A percentile compares a stretch with the other conserved stretches of the same genome.
These are phyloP conservation scores for Acleris laterana DNA, from an alignment of 2,888 invertebrate genomes.

Conservation along the genomic window DNA sequence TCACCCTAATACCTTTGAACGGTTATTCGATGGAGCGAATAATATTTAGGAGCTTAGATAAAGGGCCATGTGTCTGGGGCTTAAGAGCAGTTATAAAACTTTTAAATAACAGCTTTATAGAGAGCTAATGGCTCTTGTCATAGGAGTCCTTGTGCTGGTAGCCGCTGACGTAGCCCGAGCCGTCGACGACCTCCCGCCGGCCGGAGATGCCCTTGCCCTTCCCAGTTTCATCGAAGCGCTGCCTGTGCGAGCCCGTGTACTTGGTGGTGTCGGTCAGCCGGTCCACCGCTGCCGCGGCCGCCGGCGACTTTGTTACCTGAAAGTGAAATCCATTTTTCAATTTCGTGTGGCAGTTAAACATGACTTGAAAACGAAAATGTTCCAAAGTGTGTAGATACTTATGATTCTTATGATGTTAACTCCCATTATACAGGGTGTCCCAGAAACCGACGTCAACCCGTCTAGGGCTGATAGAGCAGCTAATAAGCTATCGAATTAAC, in stretches of 20 bases:
- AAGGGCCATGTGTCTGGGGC: too few relatives aligned
- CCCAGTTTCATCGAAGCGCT: constrained; percentile 92
- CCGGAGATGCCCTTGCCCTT: constrained; percentile 95
- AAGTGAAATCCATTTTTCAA: constrained; percentile 31
- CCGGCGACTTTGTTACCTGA: constrained; percentile 74
- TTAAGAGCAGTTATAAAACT: constrained; percentile 20
- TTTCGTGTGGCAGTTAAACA: too few relatives aligned
- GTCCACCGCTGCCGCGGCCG: constrained; percentile 86
- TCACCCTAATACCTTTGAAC: too few relatives aligned
- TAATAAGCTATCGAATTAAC: too few relatives aligned
- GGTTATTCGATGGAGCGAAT: too few relatives aligned
- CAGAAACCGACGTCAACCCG: too few relatives aligned
- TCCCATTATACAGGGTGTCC: too few relatives aligned
- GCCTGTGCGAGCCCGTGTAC: constrained; percentile 94
- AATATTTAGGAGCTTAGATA: too few relatives aligned
- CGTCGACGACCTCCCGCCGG: constrained; percentile 89
- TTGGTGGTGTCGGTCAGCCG: constrained; percentile 93
- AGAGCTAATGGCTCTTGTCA: constrained; percentile 83
- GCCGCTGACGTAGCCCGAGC: constrained; percentile 92
- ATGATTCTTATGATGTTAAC: neutral
- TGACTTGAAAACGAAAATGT: too few relatives aligned
- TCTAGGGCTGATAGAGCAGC: too few relatives aligned
- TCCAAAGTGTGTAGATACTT: neutral
- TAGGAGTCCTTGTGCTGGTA: constrained; percentile 93
- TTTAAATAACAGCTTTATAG: constrained; percentile 25